phyloP scores from a whole-genome alignment of 2,888 invertebrate species.

The Falcaria lacertinaria region DNA sequence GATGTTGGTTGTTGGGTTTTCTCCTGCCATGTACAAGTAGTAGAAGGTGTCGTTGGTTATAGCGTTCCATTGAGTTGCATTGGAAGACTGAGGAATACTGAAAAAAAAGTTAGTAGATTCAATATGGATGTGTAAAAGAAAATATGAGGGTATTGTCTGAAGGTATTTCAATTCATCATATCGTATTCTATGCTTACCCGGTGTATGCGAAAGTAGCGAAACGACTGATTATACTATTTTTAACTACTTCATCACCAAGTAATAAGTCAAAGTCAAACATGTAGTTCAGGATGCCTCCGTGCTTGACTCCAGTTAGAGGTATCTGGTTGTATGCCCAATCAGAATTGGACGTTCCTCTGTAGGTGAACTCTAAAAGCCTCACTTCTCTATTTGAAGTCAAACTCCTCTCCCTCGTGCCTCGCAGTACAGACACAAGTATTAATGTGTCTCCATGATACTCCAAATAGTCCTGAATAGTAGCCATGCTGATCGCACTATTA shows the following conservation, averaged over 20 bases:
- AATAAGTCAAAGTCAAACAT: constrained; percentile 51
- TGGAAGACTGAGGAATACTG: constrained; percentile 10
- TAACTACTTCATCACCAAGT: constrained; percentile 29
- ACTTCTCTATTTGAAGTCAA: constrained; percentile 41
- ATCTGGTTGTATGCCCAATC: constrained; percentile 52
- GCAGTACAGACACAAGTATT: constrained; percentile 47
- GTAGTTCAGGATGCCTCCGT: constrained; percentile 58
- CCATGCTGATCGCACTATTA: constrained; percentile 36
- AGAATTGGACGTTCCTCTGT: constrained; percentile 45
- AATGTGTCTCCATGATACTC: constrained; percentile 61
- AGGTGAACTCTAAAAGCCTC: constrained; percentile 53
- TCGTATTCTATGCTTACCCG: constrained; percentile 39
- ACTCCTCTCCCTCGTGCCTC: constrained; percentile 50
- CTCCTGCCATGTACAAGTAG: constrained; percentile 35
- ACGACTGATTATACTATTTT: constrained; percentile 34
- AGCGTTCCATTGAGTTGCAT: constrained; percentile 24
- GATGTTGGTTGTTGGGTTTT: constrained; percentile 8
- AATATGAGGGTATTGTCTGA: too few relatives aligned
- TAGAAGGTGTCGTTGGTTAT: constrained; percentile 20
- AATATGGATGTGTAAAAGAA: too few relatives aligned
- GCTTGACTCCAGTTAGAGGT: constrained; percentile 49
- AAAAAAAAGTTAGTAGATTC: constrained; percentile 6
- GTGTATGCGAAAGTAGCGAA: constrained; percentile 44
- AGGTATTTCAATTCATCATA: neutral
- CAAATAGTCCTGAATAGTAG: constrained; percentile 54